Conservation (phyloP, 2,888 invertebrate genomes). For the Cheilosia soror region DNA sequence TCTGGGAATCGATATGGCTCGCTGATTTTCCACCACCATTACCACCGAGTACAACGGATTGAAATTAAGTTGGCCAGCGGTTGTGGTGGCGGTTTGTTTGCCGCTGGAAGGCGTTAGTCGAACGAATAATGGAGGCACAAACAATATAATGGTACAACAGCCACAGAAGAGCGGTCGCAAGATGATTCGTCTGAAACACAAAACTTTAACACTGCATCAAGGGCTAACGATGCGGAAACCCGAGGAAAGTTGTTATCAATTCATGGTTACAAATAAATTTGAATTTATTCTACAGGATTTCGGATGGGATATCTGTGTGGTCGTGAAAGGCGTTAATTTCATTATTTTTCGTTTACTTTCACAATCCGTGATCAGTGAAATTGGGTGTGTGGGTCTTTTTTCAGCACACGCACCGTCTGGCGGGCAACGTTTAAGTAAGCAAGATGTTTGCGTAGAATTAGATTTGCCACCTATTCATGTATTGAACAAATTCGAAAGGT, state of each 20-base stretch:
- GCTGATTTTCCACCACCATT: constrained; percentile 52
- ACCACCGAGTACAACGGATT: constrained; percentile 24
- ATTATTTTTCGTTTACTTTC: constrained; percentile 27
- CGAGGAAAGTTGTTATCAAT: constrained; percentile 83
- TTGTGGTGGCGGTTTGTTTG: not conserved
- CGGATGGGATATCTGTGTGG: constrained; percentile 9
- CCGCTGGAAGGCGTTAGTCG: not conserved
- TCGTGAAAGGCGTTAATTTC: constrained; percentile 48
- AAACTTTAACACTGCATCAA: constrained; percentile 82
- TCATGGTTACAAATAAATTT: constrained; percentile 83
- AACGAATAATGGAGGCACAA: not conserved
- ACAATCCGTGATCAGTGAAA: too few species aligned
- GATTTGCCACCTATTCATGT: too few species aligned
- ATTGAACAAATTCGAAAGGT: too few species aligned
- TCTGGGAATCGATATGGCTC: constrained; percentile 76
- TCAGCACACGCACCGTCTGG: too few species aligned
- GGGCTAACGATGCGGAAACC: constrained; percentile 83
- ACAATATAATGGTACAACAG: constrained; percentile 30
- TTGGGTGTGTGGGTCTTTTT: too few species aligned
- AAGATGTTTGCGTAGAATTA: too few species aligned
- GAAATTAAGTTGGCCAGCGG: constrained; percentile 39
- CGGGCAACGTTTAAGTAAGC: too few species aligned
- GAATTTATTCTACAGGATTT: constrained; percentile 79
- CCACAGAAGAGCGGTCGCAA: constrained; percentile 8
- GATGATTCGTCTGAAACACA: constrained; percentile 78